Evolutionary conservation across 2,797 vertebrate genomes (phyloP).

Genomic region (Sebastes elongatus): DNA sequence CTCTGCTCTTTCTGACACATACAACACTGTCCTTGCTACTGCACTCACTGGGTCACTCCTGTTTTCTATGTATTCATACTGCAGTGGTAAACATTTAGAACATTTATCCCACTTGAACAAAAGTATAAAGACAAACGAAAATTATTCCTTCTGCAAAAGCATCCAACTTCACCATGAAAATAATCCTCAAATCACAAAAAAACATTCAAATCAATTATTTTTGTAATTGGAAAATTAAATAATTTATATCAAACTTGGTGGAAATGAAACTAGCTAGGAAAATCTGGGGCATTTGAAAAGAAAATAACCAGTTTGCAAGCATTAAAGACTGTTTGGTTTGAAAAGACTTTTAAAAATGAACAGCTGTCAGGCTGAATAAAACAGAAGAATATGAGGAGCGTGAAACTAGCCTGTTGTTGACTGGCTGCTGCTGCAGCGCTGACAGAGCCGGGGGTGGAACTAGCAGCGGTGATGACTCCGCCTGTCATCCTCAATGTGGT

Average conservation of each 20-base stretch:
- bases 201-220: neutral
- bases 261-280: neutral
- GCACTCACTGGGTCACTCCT: neutral
- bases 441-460: conserved; percentile 79
- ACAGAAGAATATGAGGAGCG: neutral
- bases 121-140: neutral
- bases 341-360: neutral
- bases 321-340: neutral
- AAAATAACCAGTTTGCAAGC: neutral
- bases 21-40: neutral
- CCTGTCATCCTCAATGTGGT: conserved; percentile 94
- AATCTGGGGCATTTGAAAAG: neutral
- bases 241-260: neutral
- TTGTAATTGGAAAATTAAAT: neutral
- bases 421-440: conserved; percentile 72
- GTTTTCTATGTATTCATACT: neutral
- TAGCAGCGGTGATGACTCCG: conserved; percentile 91
- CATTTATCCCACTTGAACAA: neutral
- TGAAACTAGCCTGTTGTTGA: conserved; percentile 83
- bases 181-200: neutral
- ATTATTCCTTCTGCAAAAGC: neutral
- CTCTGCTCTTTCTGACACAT: conserved; percentile 7
- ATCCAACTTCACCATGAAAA: neutral
- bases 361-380: neutral
- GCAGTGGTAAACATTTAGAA: neutral